A percentile compares a stretch with the other conserved stretches of the same genome.
Evolutionary conservation across 2,888 invertebrate genomes (phyloP).

Genomic region (Catocala fraxini): DNA sequence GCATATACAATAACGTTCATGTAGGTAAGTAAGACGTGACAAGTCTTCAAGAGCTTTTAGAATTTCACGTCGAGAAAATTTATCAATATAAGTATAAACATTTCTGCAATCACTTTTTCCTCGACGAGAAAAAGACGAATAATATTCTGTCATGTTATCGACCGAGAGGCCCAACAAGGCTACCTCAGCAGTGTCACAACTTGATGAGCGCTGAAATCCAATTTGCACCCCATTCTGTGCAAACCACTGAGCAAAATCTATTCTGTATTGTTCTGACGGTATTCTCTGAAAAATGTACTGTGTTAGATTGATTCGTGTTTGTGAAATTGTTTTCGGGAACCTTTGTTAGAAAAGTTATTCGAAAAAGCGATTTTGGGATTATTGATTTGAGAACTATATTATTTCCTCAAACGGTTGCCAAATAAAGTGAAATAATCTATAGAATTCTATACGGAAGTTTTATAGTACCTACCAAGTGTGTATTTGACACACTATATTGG

Average conservation of each 20-base stretch:
- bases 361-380: not conserved
- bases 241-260: slow-evolving; percentile 35
- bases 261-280: slow-evolving; percentile 14
- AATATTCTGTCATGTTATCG: slow-evolving; percentile 12
- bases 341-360: slow-evolving; percentile 3
- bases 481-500: no score
- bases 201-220: slow-evolving; percentile 43
- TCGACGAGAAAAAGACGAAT: slow-evolving; percentile 8
- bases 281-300: slow-evolving; percentile 4
- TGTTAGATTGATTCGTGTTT: slow-evolving; percentile 16
- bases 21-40: no score
- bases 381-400: no score
- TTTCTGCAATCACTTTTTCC: slow-evolving; percentile 6
- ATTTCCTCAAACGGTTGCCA: no score
- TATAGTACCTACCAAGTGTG: no score
- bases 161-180: slow-evolving; percentile 9
- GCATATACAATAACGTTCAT: no score
- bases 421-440: no score
- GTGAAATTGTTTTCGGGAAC: not conserved
- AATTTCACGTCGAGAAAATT: no score
- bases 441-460: no score
- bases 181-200: slow-evolving; percentile 28
- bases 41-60: no score
- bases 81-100: not conserved
- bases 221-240: slow-evolving; percentile 45